Percentiles rank a stretch among this genome's conserved stretches.
Evolutionary conservation across 2,888 invertebrate species (phyloP).

Genomic region (Brenthis ino): DNA sequence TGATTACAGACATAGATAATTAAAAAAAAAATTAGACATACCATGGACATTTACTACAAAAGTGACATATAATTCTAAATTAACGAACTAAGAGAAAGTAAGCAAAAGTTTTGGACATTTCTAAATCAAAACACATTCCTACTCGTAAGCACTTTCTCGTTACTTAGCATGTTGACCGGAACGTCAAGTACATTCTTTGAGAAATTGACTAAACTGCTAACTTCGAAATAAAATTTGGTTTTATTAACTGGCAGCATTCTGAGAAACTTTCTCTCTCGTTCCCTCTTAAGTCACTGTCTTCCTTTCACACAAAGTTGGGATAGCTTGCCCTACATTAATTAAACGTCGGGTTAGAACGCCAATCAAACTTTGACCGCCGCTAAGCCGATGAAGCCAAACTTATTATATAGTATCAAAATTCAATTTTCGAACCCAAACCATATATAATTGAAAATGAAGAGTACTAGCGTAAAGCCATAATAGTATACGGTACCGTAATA

Average conservation of each 20-base stretch:
- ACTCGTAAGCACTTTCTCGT: constrained; percentile 31
- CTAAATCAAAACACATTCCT: constrained; percentile 22
- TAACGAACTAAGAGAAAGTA: constrained; percentile 14
- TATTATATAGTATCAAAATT: constrained; percentile 80
- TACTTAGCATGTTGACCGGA: constrained; percentile 33
- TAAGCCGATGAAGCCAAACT: constrained; percentile 77
- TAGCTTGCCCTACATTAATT: constrained; percentile 75
- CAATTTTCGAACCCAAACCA: constrained; percentile 67
- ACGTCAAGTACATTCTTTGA: constrained; percentile 29
- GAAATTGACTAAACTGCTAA: constrained; percentile 48
- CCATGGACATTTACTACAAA: not conserved
- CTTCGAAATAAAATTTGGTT: constrained; percentile 63
- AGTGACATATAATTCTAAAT: not conserved
- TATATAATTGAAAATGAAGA: constrained; percentile 67
- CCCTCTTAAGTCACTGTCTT: constrained; percentile 49
- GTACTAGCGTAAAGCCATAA: constrained; percentile 43
- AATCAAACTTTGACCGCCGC: constrained; percentile 80
- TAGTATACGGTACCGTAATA: constrained; percentile 43
- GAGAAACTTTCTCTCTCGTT: constrained; percentile 57
- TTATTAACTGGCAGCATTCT: constrained; percentile 73
- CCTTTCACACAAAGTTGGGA: constrained; percentile 60
- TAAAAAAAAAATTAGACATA: not conserved
- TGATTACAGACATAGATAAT: no score
- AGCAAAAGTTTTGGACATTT: not conserved
- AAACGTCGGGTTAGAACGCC: constrained; percentile 76